A percentile compares a stretch with the other conserved stretches of the same genome.
phyloP scores from a whole-genome alignment of 1,140 invertebrate genomes.

The Papilio helenus region DNA sequence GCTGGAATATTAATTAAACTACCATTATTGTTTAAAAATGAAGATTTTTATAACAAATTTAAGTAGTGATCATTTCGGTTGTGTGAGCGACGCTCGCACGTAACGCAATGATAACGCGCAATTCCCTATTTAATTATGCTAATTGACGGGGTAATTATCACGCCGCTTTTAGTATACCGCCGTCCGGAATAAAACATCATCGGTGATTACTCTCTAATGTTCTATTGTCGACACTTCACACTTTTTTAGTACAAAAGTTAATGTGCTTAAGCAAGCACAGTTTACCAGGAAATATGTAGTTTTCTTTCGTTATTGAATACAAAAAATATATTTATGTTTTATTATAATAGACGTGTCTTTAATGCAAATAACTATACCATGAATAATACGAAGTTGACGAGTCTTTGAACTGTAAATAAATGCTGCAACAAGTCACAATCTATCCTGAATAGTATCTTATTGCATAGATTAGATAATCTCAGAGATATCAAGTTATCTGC shows the following conservation, averaged over 20 bases:
- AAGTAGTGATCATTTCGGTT: too few relatives aligned
- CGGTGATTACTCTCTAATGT: not conserved
- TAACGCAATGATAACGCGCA: not conserved
- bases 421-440: not conserved
- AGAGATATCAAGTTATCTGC: not conserved
- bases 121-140: constrained; percentile 16
- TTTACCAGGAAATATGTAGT: not conserved
- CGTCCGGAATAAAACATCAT: not conserved
- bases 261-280: not conserved
- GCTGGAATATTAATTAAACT: not conserved
- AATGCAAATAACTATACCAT: not conserved
- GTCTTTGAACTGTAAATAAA: not conserved
- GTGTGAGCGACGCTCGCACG: not conserved
- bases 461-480: constrained; percentile 22
- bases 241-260: not conserved
- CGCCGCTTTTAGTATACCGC: not conserved
- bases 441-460: not conserved
- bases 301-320: not conserved
- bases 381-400: not conserved
- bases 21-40: not conserved
- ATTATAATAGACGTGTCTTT: not conserved
- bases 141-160: constrained; percentile 21
- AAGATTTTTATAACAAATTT: too few relatives aligned
- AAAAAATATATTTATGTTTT: not conserved
- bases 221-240: not conserved